Evolutionary conservation across 2,113 vertebrate genomes (phyloP).

Genomic region (Phaetusa simplex): DNA sequence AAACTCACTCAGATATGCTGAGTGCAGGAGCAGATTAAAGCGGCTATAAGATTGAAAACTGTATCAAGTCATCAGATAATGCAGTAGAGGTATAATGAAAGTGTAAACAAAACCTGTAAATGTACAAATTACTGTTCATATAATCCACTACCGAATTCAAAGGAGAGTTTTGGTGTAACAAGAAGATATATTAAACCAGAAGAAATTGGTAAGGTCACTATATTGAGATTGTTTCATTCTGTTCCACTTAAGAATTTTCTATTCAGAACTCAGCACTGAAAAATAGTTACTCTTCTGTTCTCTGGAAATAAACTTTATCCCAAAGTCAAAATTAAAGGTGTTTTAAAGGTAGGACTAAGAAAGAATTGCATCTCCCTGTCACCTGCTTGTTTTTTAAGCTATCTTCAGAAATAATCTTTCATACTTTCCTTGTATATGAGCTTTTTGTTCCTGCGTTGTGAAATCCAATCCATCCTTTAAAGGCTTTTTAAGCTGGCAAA

Average conservation of each 20-base stretch:
- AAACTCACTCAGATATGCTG: conserved; percentile 81
- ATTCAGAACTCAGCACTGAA: conserved; percentile 16
- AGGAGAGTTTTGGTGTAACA: conserved; percentile 72
- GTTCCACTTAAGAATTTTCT: conserved; percentile 60
- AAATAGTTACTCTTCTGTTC: conserved; percentile 3
- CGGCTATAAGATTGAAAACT: conserved; percentile 82
- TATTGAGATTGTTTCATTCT: conserved; percentile 36
- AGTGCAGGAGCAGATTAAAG: conserved; percentile 86
- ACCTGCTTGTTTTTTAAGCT: conserved; percentile 25
- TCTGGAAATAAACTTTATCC: conserved; percentile 36
- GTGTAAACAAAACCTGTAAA: conserved; percentile 86
- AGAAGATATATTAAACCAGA: conserved; percentile 76
- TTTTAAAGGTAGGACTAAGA: background rate
- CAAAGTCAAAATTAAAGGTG: conserved; percentile 6
- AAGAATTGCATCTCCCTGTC: background rate
- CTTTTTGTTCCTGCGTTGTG: conserved; percentile 55
- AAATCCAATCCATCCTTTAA: conserved; percentile 69
- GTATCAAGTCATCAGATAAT: conserved; percentile 84
- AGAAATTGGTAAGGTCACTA: conserved; percentile 74
- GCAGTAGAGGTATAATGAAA: conserved; percentile 84
- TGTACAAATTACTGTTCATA: conserved; percentile 78
- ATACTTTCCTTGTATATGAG: background rate
- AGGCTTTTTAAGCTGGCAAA: conserved; percentile 62
- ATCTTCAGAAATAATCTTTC: conserved; percentile 62
- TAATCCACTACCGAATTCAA: conserved; percentile 78